A percentile compares a stretch with the other conserved stretches of the same genome.
phyloP scores from a whole-genome alignment of 1,140 invertebrate species.

The Camponotus vicinus region DNA sequence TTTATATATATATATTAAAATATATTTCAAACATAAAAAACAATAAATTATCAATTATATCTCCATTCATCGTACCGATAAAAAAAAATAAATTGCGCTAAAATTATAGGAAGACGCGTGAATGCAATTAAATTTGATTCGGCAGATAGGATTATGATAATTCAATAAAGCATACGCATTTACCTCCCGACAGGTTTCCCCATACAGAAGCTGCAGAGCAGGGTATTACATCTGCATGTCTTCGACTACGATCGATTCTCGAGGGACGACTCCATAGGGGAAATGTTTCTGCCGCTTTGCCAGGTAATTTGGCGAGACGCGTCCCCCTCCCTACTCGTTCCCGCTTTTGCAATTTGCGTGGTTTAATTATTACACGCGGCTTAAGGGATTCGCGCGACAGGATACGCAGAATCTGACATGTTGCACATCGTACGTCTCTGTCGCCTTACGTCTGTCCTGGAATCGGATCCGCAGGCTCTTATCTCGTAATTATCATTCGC shows the following conservation, averaged over 20 bases:
- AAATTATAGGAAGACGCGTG: not conserved
- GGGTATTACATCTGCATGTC: conserved; percentile 97
- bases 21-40: not conserved
- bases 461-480: not conserved
- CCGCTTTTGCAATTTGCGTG: conserved; percentile 34
- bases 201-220: conserved; percentile 96
- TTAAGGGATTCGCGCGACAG: conserved; percentile 40
- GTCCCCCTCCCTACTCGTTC: not conserved
- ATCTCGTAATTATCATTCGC: conserved; percentile 11
- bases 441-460: not conserved
- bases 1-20: not conserved
- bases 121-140: not conserved
- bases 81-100: not conserved
- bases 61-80: not conserved
- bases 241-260: conserved; percentile 98
- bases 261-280: conserved; percentile 98
- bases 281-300: conserved; percentile 96
- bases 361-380: conserved; percentile 50
- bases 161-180: conserved; percentile 2
- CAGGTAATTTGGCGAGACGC: conserved; percentile 89
- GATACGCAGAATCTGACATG: conserved; percentile 36
- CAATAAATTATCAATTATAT: not conserved
- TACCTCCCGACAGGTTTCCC: conserved; percentile 90
- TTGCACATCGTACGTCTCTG: not conserved
- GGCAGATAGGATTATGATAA: not conserved